Evolutionary conservation across 2,797 vertebrate genomes (phyloP), one percentile per base, ranked within the genome.

Genomic region (Crax fasciolata): DNA sequence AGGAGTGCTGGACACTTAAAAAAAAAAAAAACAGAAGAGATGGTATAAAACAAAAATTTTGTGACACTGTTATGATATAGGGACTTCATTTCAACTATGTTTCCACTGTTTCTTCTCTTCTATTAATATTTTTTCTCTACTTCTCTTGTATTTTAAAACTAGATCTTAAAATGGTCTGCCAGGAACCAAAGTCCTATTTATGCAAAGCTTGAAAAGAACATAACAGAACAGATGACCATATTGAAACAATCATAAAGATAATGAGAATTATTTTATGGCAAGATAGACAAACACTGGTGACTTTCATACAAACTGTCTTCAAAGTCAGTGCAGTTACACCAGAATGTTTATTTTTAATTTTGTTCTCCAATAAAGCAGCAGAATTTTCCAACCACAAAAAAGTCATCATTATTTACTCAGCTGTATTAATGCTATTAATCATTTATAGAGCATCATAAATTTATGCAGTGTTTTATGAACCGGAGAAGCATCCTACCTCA

Each of bases 261-360:
- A 73, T 41, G 44, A 92, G 39, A 63, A 68, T 55, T 55, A 55
- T 55, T 11, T 7, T 55, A 55, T 70, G 75, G 78, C 65, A 77
- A 87, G 63, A n/a, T 52, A 90, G 67, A 71, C 32, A 96, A 96
- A 96, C 72, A 94, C 13, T 85, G 82, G 24, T 96, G 95, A 96
- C 94, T 89, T 96, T 96, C 89, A 95, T 46, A 23, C 72, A 93
- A 83, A 94, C 75, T 80, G 81, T 91, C 91, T 96, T 81, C 57
- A 67, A 93, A 84, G 75, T 85, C 3, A 2, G 48, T 51, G 75
- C 54, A 83, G 48, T 70, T 90, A 73, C 41, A 82, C 48, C 75
- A 96, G 84, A 93, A 80, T 92, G 91, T 95, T 95, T 96, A 87
- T 95, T 96, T 96, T 96, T 91, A 96, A 96, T 96, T 95, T 95